Conservation (phyloP, 2,797 vertebrate genomes). For the Danio jaintianensis region DNA sequence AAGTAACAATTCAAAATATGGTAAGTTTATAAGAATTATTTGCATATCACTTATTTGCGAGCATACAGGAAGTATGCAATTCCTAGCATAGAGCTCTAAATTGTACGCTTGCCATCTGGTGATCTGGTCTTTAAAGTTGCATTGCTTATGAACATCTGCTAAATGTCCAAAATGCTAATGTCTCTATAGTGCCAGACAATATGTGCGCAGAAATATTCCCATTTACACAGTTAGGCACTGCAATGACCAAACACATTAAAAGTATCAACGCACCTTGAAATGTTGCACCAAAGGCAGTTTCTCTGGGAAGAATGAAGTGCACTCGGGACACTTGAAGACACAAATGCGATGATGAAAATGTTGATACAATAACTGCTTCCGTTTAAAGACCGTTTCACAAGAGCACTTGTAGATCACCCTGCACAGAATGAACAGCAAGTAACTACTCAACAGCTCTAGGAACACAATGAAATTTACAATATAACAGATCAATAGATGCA, state of each 20-base stretch:
- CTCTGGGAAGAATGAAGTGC: slow-evolving; percentile 89
- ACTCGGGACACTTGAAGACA: slow-evolving; percentile 96
- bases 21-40: not conserved
- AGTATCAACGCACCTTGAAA: slow-evolving; percentile 85
- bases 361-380: slow-evolving; percentile 90
- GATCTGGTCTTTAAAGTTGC: not conserved
- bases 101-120: slow-evolving; percentile 11
- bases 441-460: slow-evolving; percentile 1
- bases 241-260: not conserved
- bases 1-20: not conserved
- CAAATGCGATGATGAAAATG: slow-evolving; percentile 92
- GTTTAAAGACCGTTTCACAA: slow-evolving; percentile 94
- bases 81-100: slow-evolving; percentile 12
- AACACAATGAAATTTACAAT: not conserved
- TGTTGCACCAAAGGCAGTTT: slow-evolving; percentile 93
- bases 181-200: not conserved
- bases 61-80: not conserved
- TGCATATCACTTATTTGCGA: not conserved
- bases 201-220: not conserved
- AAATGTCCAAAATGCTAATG: slow-evolving; percentile 14
- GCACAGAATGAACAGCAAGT: slow-evolving; percentile 55
- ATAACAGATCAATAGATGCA: slow-evolving; percentile 53
- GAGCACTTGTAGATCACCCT: slow-evolving; percentile 97
- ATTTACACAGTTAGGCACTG: not conserved
- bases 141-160: slow-evolving; percentile 8